A percentile compares a stretch with the other conserved stretches of the same genome.
phyloP scores from a whole-genome alignment of 2,888 invertebrate species.

The Dasysyrphus tricinctus region DNA sequence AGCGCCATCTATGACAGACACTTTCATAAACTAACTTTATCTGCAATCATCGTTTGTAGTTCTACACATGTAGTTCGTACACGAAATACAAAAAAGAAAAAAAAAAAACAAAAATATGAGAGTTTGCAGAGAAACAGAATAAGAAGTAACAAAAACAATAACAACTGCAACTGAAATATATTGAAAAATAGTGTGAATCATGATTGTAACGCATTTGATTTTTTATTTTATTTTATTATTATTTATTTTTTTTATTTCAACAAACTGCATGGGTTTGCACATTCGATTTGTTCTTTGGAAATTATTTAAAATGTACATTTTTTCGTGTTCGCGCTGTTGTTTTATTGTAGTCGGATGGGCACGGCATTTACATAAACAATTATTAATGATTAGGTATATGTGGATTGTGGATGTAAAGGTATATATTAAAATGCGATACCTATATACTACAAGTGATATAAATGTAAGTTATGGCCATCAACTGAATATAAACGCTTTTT shows the following conservation, averaged over 20 bases:
- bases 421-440: neutral
- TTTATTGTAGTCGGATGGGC: constrained; percentile 45
- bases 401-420: neutral
- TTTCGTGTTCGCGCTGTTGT: constrained; percentile 21
- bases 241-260: too few relatives aligned
- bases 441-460: neutral
- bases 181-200: constrained; percentile 62
- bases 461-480: neutral
- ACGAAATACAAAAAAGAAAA: constrained; percentile 22
- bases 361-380: constrained; percentile 41
- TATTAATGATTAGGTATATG: neutral
- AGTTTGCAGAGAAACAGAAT: constrained; percentile 13
- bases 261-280: constrained; percentile 54
- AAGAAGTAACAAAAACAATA: constrained; percentile 24
- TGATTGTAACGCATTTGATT: constrained; percentile 38
- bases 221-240: constrained; percentile 3
- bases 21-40: constrained; percentile 26
- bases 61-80: neutral
- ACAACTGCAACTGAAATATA: constrained; percentile 10
- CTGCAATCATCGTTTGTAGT: constrained; percentile 10
- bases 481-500: neutral
- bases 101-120: constrained; percentile 30
- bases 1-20: constrained; percentile 30
- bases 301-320: constrained; percentile 48
- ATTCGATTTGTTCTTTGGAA: constrained; percentile 59